Conservation (phyloP, 2,888 invertebrate genomes). For the Agrilus mali region DNA sequence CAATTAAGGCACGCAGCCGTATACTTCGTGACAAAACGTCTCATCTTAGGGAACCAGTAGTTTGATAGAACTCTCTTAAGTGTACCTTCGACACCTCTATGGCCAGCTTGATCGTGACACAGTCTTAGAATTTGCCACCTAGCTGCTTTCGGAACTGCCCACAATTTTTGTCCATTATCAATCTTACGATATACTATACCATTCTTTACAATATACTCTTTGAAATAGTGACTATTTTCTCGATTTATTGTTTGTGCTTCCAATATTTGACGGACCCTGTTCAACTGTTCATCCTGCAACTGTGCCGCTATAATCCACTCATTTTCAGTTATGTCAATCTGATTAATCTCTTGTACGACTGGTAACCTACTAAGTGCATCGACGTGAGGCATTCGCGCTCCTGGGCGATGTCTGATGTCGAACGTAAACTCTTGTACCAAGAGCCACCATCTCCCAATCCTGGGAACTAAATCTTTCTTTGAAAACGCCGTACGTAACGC, state of each 20-base stretch:
- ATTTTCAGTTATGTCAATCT: conserved; percentile 4
- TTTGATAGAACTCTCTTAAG: conserved; percentile 6
- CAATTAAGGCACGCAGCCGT: conserved; percentile 26
- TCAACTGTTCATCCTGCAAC: conserved; percentile 4
- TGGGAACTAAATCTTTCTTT: conserved; percentile 6
- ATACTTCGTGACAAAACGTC: conserved; percentile 24
- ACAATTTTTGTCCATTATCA: neutral
- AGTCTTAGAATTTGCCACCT: conserved; percentile 10
- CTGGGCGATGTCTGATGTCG: conserved; percentile 4
- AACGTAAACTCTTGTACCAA: conserved; percentile 6
- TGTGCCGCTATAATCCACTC: conserved; percentile 8
- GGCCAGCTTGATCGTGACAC: conserved; percentile 10
- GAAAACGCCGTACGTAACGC: conserved; percentile 7
- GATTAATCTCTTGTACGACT: neutral
- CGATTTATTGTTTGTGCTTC: neutral
- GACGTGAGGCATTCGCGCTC: conserved; percentile 6
- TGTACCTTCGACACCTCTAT: conserved; percentile 11
- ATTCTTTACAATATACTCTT: conserved; percentile 1
- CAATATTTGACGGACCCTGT: conserved; percentile 2
- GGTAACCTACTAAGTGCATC: conserved; percentile 7
- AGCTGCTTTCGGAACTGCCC: conserved; percentile 7
- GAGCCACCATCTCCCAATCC: conserved; percentile 8
- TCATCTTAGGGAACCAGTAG: conserved; percentile 19
- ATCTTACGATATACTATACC: neutral
- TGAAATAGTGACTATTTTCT: neutral